Evolutionary conservation across 1,140 invertebrate genomes (phyloP).

Genomic region (Lithobius niger): DNA sequence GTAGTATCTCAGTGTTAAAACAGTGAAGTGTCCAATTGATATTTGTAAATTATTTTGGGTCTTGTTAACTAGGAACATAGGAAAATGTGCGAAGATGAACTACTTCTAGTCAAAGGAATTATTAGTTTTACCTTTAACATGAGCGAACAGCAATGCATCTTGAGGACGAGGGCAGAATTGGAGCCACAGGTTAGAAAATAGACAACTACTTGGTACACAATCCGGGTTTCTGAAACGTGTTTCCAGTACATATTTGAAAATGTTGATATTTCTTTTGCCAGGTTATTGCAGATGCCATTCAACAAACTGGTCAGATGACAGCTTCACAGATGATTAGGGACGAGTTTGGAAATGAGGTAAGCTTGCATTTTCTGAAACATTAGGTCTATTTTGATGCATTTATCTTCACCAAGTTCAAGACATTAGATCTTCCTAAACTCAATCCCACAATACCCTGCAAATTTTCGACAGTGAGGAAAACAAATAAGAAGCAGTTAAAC

Average conservation of each 20-base stretch:
- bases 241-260: not conserved
- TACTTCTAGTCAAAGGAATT: not conserved
- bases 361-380: not conserved
- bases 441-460: too few relatives aligned
- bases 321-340: not conserved
- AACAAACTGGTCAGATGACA: not conserved
- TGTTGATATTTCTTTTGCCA: not conserved
- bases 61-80: not conserved
- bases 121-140: conserved; percentile 1
- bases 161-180: not conserved
- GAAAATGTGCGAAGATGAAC: not conserved
- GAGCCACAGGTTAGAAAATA: not conserved
- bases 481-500: too few relatives aligned
- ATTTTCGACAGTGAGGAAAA: too few relatives aligned
- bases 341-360: not conserved
- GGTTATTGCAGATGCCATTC: not conserved
- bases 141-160: not conserved
- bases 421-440: too few relatives aligned
- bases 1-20: too few relatives aligned
- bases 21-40: too few relatives aligned
- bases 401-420: too few relatives aligned
- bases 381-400: not conserved
- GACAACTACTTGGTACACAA: too few relatives aligned
- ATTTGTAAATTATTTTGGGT: too few relatives aligned
- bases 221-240: too few relatives aligned